phyloP scores from a whole-genome alignment of 2,113 vertebrate species.

The Xiphias gladius region DNA sequence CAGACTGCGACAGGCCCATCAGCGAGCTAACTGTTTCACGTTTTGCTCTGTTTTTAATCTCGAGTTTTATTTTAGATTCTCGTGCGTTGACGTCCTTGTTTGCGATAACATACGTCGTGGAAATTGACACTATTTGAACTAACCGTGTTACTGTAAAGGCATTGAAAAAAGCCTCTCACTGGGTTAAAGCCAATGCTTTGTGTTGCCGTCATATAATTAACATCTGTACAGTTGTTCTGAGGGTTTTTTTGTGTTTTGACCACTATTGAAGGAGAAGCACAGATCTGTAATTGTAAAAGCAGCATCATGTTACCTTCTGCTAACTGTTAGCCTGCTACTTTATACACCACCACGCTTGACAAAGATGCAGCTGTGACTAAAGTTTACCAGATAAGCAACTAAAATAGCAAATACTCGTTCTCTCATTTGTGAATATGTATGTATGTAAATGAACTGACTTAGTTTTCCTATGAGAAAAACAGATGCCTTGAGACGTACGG shows the following conservation, averaged over 20 bases:
- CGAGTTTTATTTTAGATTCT: no score
- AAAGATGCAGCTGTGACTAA: slow-evolving; percentile 44
- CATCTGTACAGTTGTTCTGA: slow-evolving; percentile 8
- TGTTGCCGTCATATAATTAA: neutral
- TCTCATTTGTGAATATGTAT: slow-evolving; percentile 46
- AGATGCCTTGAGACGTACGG: slow-evolving; percentile 67
- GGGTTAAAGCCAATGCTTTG: slow-evolving; percentile 35
- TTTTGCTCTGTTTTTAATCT: no score
- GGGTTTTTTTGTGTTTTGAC: slow-evolving; percentile 32
- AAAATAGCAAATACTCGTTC: slow-evolving; percentile 41
- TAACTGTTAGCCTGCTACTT: slow-evolving; percentile 46
- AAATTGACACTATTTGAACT: no score
- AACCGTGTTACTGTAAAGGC: neutral
- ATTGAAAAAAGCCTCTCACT: neutral
- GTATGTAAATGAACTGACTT: slow-evolving; percentile 36
- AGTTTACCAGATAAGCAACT: slow-evolving; percentile 55
- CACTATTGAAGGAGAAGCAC: slow-evolving; percentile 60
- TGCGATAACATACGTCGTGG: no score
- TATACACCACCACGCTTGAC: neutral
- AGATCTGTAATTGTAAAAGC: slow-evolving; percentile 31
- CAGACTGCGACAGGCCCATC: no score
- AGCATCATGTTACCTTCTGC: slow-evolving; percentile 27
- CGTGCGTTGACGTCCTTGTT: no score
- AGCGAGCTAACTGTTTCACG: no score
- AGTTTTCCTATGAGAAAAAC: slow-evolving; percentile 43